phyloP scores from a whole-genome alignment of 2,888 invertebrate species.

The Endotricha flammealis region DNA sequence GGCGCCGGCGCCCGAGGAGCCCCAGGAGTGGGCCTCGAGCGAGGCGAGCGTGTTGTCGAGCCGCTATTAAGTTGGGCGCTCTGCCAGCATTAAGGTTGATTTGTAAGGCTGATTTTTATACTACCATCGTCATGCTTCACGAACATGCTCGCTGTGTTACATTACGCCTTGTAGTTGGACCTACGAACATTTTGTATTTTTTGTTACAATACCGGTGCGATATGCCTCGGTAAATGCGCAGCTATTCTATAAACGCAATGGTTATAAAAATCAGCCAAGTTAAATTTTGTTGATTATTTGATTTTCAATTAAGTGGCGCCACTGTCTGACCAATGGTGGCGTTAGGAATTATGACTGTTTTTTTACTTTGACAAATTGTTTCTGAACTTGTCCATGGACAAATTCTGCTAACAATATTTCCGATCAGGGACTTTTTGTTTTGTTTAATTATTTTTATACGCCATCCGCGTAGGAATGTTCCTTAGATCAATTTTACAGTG shows the following conservation, averaged over 20 bases:
- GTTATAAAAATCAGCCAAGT: neutral
- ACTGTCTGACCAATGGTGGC: too few species aligned
- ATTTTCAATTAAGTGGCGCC: too few species aligned
- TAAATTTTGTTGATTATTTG: slow-evolving; percentile 1
- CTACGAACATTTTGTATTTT: too few species aligned
- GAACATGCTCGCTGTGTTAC: neutral
- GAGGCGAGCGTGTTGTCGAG: slow-evolving; percentile 36
- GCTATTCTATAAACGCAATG: too few species aligned
- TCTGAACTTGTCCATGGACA: neutral
- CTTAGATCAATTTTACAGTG: slow-evolving; percentile 41
- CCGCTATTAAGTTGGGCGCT: slow-evolving; percentile 72
- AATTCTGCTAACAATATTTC: neutral
- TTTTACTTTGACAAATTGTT: slow-evolving; percentile 1
- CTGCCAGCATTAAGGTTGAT: slow-evolving; percentile 43
- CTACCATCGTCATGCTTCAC: slow-evolving; percentile 10
- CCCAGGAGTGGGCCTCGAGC: neutral
- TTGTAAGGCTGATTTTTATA: slow-evolving; percentile 12
- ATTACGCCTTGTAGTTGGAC: too few species aligned
- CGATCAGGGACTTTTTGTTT: slow-evolving; percentile 12
- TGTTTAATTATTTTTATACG: slow-evolving; percentile 26
- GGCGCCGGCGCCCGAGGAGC: slow-evolving; percentile 5
- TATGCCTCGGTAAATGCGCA: too few species aligned
- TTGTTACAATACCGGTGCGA: too few species aligned
- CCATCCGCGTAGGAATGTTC: slow-evolving; percentile 49
- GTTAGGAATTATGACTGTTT: too few species aligned